Conservation (phyloP, 2,888 invertebrate species). For the Tortricodes alternella region DNA sequence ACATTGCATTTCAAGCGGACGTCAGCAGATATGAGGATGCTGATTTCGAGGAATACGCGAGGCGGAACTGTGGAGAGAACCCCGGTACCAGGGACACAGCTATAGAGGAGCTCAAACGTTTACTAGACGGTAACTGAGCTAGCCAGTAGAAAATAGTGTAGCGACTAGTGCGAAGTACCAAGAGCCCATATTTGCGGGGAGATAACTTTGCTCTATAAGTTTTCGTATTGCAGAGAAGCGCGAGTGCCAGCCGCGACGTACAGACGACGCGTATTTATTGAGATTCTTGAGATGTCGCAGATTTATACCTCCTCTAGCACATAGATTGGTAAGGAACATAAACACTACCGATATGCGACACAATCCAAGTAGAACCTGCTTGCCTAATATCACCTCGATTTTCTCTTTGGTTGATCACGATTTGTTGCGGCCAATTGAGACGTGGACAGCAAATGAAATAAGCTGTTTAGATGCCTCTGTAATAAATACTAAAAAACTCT, state of each 20-base stretch:
- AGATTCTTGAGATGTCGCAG: conserved; percentile 68
- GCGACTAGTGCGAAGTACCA: conserved; percentile 29
- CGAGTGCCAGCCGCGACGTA: conserved; percentile 63
- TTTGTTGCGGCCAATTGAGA: not conserved
- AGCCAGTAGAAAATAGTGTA: conserved; percentile 30
- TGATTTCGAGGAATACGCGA: conserved; percentile 69
- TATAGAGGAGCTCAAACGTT: conserved; percentile 62
- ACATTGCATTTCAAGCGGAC: conserved; percentile 73
- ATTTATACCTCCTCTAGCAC: conserved; percentile 70
- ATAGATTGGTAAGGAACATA: conserved; percentile 60
- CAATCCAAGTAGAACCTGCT: not conserved
- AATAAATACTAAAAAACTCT: not conserved
- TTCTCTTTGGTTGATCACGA: conserved; percentile 1
- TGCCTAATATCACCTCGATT: not conserved
- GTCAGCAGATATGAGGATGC: conserved; percentile 69
- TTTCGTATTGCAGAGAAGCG: conserved; percentile 57
- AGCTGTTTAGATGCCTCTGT: not conserved
- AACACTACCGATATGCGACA: not conserved
- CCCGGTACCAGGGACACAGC: conserved; percentile 59
- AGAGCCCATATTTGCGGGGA: conserved; percentile 16
- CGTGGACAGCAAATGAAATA: conserved; percentile 7
- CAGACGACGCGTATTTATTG: conserved; percentile 69
- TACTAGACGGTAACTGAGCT: conserved; percentile 62
- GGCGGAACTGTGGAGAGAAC: conserved; percentile 64
- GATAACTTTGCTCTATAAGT: conserved; percentile 26